phyloP scores from a whole-genome alignment of 2,113 vertebrate genomes.

The Morphnarchus princeps region DNA sequence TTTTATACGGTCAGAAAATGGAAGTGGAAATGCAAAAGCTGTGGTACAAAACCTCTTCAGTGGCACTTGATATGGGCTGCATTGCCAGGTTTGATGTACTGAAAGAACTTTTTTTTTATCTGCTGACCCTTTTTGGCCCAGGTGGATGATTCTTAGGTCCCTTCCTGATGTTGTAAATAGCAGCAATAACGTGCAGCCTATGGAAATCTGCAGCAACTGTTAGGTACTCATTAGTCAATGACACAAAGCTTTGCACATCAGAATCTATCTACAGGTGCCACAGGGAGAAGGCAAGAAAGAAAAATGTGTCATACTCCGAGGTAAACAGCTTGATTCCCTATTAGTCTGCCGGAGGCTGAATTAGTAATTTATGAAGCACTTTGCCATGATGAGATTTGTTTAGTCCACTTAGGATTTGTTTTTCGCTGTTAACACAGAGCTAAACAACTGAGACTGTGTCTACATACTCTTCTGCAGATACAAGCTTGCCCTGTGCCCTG shows the following conservation, averaged over 20 bases:
- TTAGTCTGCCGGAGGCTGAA: conserved; percentile 33
- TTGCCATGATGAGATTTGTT: conserved; percentile 32
- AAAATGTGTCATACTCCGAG: background rate
- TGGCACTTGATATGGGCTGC: background rate
- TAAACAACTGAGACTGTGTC: background rate
- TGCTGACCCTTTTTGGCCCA: background rate
- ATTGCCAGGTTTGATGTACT: background rate
- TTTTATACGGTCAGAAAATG: background rate
- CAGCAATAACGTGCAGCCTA: background rate
- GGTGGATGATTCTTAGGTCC: background rate
- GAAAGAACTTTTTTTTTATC: background rate
- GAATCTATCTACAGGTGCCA: conserved; percentile 18
- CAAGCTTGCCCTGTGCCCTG: background rate
- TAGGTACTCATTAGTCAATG: conserved; percentile 2
- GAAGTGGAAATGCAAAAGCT: background rate
- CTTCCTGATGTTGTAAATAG: background rate
- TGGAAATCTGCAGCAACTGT: background rate
- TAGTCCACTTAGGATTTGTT: conserved; percentile 24
- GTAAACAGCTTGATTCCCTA: conserved; percentile 32
- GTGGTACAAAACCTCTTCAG: background rate
- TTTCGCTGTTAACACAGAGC: background rate
- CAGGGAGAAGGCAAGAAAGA: conserved; percentile 14
- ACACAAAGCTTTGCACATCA: background rate
- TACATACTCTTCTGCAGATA: background rate
- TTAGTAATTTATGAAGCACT: conserved; percentile 50